Base-by-base conservation (phyloP, 2,888 invertebrate species). In the Nomada fabriciana region DNA sequence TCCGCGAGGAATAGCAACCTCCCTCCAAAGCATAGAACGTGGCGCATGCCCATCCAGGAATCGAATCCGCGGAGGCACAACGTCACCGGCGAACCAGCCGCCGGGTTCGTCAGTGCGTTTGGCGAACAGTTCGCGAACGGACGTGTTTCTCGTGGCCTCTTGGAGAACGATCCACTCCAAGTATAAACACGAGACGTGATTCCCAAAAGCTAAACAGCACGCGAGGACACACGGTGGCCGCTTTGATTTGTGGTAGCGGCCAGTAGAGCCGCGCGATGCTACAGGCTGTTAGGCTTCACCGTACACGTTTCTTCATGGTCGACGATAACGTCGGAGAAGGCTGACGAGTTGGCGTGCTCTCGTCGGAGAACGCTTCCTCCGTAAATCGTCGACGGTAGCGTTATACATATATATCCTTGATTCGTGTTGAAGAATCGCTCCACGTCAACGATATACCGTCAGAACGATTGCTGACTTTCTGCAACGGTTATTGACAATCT, bases 111-210 rank as follows among this genome's bases (percentile, higher is more conserved):
- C 93, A 93, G 93, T 93, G 92, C 93, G 93, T 93, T 93, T 92
- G 93, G 93, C 91, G 93, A 93, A 93, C 92, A 91, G 91, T 92
- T 92, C 91, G 93, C 91, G 93, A 90, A 91, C 93, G 92, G 93
- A 93, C 93, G 92, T 92, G 91, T 90, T 76, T 79, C 76, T 82
- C 80, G 82, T 82, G 65, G 73, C 60, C 76, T 78, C 83, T 77
- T 86, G 88, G 86, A 89, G 89, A 89, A 89, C 87, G 83, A 65
- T 78, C 60, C 71, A 50, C 43, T 63, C 79, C 69, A 60, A 71
- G 50, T 73, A 75, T 75, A 88, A 79, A 88, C 83, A 83, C 82
- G 73, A 79, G 73, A 76, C 73, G 53, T 36, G 36, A 36, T 36
- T 36, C 36, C 36, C 36, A 7, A 36, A 36, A 36, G 36, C 36